phyloP scores from a whole-genome alignment of 2,888 invertebrate genomes.

The Phortica magna region DNA sequence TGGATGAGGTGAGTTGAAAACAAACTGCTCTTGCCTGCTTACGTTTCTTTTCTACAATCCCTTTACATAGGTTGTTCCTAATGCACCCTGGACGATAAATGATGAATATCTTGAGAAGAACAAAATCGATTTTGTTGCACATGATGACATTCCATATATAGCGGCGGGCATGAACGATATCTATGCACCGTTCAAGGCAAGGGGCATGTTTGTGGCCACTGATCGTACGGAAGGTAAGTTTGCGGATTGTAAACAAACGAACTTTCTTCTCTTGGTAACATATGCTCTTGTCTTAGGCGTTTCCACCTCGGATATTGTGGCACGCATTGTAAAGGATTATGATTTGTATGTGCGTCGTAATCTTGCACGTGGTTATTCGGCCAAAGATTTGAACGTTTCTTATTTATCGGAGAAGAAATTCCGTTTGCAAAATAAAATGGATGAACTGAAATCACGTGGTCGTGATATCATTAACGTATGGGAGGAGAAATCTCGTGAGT shows the following conservation, averaged over 20 bases:
- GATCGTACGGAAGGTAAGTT: conserved; percentile 91
- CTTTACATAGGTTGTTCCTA: conserved; percentile 82
- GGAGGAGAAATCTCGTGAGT: conserved; percentile 98
- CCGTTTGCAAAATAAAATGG: conserved; percentile 96
- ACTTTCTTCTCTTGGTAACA: neutral
- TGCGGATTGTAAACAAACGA: neutral
- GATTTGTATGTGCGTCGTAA: conserved; percentile 98
- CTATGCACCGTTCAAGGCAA: conserved; percentile 93
- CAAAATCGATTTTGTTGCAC: conserved; percentile 99
- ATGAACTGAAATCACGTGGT: conserved; percentile 94
- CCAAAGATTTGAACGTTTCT: conserved; percentile 98
- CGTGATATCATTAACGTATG: conserved; percentile 96
- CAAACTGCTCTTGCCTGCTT: neutral
- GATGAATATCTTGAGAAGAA: conserved; percentile 93
- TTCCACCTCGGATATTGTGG: conserved; percentile 99
- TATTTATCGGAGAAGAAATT: conserved; percentile 98
- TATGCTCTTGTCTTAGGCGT: conserved; percentile 81
- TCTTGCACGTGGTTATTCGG: conserved; percentile 96
- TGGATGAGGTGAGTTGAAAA: conserved; percentile 89
- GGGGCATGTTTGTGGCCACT: conserved; percentile 98
- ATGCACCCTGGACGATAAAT: conserved; percentile 96
- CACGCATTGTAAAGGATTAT: conserved; percentile 97
- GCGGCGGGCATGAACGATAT: conserved; percentile 89
- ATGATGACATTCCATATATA: conserved; percentile 97
- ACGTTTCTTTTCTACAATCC: neutral